Base-by-base conservation (phyloP, 1,140 invertebrate species). In the Stenopsyche tienmushanensis region DNA sequence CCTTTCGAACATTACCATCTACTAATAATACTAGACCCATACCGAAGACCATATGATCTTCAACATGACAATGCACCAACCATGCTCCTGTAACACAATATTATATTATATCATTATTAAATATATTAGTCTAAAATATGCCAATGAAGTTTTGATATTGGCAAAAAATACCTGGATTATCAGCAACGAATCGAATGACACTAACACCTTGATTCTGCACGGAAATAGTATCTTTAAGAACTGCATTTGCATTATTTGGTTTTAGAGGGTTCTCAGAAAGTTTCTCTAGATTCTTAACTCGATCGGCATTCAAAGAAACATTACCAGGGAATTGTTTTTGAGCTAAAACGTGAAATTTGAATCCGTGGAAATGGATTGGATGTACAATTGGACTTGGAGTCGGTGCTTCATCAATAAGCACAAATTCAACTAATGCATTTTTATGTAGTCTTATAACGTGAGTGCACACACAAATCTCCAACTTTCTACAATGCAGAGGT, bases 11-110 rank as follows among this genome's bases (percentile, higher is more conserved):
- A 1, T 5, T 1, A 10, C 65, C 65, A 2, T 23, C 41, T 20
- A 66, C 54, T 17, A 21, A 49, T 20, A 66, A 24, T 0, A 62
- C 26, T 3, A 54, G n/a, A 10, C 9, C 26, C 65, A 66, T 66
- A 3, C 65, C 65, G 25, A 54, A 66, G 17, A 55, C 26, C 65
- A 66, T 66, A 23, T 66, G 65, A 62, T 66, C 58, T 45, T 66
- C 65, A 3, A 66, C 39, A 34, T 66, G 65, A 55, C 65, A 66
- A 44, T 66, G 65, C 20, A 66, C 24, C 23, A 66, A n/a, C 65
- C 65, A 66, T 8, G 18, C 1, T 9, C 64, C 64, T 66, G 29
- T 24, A 65, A 65, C 23, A 17, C n/a, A n/a, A n/a, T n/a, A n/a
- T n/a, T 39, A 9, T 21, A 57, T 25, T 29, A 57, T 15, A 53